Base-by-base conservation (phyloP, 1,140 invertebrate species). In the Pseudachorutes palmiensis region DNA sequence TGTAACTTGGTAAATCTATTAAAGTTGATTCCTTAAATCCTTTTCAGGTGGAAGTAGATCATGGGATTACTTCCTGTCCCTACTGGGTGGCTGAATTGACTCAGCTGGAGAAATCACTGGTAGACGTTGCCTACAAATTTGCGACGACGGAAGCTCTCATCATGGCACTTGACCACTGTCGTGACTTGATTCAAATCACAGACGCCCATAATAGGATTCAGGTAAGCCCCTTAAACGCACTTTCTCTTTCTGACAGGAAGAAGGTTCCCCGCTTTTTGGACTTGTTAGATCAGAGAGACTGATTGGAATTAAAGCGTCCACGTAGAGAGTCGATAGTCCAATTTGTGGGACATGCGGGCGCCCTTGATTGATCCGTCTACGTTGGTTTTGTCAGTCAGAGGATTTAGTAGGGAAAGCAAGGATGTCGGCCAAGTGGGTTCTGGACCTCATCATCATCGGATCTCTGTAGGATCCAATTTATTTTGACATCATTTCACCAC, bases 111-210 rank as follows among this genome's bases (percentile, higher is more conserved):
- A 55, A 62, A 48, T 66, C 63, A 55, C 49, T 71, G 28, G 64
- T 71, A 14, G 66, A 64, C 36, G 41, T 66, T 22, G 68, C 72
- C 19, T 55, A 68, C 59, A 74, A 85, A 76, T 77, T 87, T 36
- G 76, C 81, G 28, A 81, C 83, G 2, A 80, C 86, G 1, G 84
- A 88, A 73, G 87, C 89, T n/a, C 82, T 95, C 1, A 88, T 92
- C 67, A 84, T 88, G 24, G 91, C 92, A 29, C 81, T 94, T 32
- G 90, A 95, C 75, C 85, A 87, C 73, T 90, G 89, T 72, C 83
- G 85, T 64, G 92, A 95, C 77, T 84, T 92, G 72, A 86, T 97
- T 14, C 87, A 93, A 62, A 87, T 97, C 57, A 94, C 91, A 31
- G 89, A 93, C 77, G 85, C 89, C 70, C 83, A 88, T 69, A 87